phyloP scores from a whole-genome alignment of 2,888 invertebrate genomes.

The Ochlodes sylvanus region DNA sequence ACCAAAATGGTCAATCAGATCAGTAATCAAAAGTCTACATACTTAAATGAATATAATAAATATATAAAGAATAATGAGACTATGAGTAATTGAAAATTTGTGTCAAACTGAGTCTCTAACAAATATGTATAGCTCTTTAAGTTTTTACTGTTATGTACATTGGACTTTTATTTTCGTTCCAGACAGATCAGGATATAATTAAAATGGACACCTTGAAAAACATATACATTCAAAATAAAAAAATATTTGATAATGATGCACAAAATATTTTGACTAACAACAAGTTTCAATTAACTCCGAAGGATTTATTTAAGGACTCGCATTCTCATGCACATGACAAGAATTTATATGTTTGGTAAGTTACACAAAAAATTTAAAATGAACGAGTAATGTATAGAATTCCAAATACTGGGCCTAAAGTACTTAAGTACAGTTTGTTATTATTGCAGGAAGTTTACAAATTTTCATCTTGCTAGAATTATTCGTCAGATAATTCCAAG shows the following conservation, averaged over 20 bases:
- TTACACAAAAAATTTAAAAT: background rate
- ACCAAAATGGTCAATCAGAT: too few relatives aligned
- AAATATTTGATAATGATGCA: conserved; percentile 87
- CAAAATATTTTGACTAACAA: conserved; percentile 80
- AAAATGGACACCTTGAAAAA: conserved; percentile 81
- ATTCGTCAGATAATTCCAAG: conserved; percentile 90
- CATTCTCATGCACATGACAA: conserved; percentile 49
- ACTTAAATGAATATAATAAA: too few relatives aligned
- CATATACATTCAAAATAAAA: conserved; percentile 85
- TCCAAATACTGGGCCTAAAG: too few relatives aligned
- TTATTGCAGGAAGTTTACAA: conserved; percentile 89
- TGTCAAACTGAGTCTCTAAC: too few relatives aligned
- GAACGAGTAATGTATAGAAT: too few relatives aligned
- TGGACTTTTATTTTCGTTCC: conserved; percentile 48
- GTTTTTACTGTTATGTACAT: background rate
- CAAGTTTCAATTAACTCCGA: conserved; percentile 66
- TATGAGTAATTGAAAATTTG: too few relatives aligned
- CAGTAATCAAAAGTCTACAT: too few relatives aligned
- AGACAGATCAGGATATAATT: conserved; percentile 86
- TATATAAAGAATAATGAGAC: too few relatives aligned
- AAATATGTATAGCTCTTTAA: too few relatives aligned
- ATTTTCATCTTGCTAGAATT: conserved; percentile 89
- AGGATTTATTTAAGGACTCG: conserved; percentile 61
- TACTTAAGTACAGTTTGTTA: background rate
- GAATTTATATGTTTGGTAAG: conserved; percentile 69